Conservation (phyloP, 2,888 invertebrate species). For the Ectobius pallidus region DNA sequence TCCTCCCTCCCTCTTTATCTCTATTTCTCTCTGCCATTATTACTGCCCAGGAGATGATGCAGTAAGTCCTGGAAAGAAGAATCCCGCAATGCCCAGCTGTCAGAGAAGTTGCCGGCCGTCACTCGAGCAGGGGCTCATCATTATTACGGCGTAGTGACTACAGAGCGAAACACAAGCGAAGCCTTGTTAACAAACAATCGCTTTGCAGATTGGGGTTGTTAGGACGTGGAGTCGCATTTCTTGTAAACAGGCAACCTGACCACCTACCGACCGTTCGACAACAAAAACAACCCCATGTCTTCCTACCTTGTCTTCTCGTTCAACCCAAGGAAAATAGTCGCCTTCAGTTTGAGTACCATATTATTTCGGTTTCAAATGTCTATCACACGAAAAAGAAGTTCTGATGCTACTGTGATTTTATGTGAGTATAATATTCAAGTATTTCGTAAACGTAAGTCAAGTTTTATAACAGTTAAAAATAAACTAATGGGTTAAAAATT, state of each 20-base stretch:
- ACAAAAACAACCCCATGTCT: background rate
- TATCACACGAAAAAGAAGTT: no score
- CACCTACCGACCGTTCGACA: background rate
- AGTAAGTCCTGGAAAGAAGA: background rate
- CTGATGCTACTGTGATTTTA: no score
- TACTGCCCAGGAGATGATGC: no score
- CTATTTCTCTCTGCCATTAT: no score
- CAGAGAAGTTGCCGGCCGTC: background rate
- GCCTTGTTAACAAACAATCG: constrained; percentile 12
- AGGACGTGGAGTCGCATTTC: background rate
- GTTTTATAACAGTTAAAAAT: no score
- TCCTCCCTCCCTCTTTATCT: no score
- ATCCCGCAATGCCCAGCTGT: background rate
- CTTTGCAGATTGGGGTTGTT: background rate
- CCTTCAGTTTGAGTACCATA: no score
- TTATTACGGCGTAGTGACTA: background rate
- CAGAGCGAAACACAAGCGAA: background rate
- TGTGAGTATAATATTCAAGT: no score
- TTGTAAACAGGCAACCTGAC: constrained; percentile 13
- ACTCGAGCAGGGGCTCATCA: background rate
- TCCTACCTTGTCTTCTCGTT: no score
- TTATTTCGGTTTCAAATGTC: no score
- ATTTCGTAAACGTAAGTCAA: no score
- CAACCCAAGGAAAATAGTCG: no score
- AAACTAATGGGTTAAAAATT: background rate